phyloP scores from a whole-genome alignment of 2,113 vertebrate genomes.

The Eretmochelys imbricata region DNA sequence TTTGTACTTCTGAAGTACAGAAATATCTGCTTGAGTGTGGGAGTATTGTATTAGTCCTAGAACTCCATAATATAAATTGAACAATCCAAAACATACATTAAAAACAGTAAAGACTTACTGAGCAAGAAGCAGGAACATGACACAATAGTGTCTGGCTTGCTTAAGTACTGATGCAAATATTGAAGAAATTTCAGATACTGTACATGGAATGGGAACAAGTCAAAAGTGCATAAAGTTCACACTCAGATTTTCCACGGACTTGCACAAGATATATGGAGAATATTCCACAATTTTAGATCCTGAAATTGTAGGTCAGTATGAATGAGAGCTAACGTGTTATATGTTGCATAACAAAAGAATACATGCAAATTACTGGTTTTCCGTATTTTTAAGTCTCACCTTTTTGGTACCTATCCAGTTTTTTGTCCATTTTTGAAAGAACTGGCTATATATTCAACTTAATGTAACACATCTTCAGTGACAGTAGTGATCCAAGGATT shows the following conservation, averaged over 20 bases:
- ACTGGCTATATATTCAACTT: not conserved
- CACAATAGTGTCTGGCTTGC: not conserved
- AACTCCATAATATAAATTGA: not conserved
- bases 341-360: not conserved
- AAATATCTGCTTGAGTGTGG: not conserved
- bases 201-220: not conserved
- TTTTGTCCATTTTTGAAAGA: not conserved
- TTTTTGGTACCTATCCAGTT: not conserved
- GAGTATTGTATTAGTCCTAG: not conserved
- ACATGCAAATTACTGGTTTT: not conserved
- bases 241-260: not conserved
- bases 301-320: not conserved
- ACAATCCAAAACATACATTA: not conserved
- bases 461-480: not conserved
- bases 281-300: not conserved
- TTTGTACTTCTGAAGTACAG: not conserved
- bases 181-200: not conserved
- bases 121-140: not conserved
- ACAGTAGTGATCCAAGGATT: not conserved
- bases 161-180: not conserved
- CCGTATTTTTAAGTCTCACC: not conserved
- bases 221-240: not conserved
- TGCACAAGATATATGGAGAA: not conserved
- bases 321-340: not conserved
- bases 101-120: not conserved